These are phyloP conservation scores for Zosterops japonicus DNA, from an alignment of 2,113 vertebrate species.

Conservation along the genomic window DNA sequence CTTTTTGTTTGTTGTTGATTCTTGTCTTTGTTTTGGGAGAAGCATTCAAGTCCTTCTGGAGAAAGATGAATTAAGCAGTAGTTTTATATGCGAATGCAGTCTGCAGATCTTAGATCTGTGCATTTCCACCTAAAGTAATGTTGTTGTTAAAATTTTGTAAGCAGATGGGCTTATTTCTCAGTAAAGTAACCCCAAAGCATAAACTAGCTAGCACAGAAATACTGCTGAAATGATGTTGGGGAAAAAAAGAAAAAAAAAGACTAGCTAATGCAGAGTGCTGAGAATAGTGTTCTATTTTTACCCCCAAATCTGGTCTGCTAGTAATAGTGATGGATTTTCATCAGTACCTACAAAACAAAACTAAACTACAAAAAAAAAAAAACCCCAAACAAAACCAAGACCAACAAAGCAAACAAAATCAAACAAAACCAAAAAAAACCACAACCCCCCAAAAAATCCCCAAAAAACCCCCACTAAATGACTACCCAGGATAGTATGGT, in stretches of 20 bases:
- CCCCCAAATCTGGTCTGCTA: neutral
- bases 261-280: neutral
- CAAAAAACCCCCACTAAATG: neutral
- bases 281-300: slow-evolving; percentile 34
- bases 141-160: slow-evolving; percentile 26
- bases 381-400: neutral
- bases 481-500: neutral
- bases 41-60: neutral
- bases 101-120: neutral
- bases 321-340: neutral
- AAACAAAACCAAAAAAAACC: neutral
- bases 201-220: slow-evolving; percentile 18
- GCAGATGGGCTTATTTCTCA: slow-evolving; percentile 10
- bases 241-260: neutral
- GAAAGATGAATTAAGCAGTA: neutral
- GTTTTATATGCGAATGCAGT: neutral
- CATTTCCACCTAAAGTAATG: neutral
- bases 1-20: neutral
- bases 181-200: slow-evolving; percentile 35
- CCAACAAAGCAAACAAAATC: neutral
- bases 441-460: neutral
- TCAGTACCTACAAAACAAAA: neutral
- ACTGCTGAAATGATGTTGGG: neutral
- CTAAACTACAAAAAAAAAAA: neutral
- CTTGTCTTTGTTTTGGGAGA: neutral